phyloP scores from a whole-genome alignment of 2,113 vertebrate genomes.

The Enhydra lutris region DNA sequence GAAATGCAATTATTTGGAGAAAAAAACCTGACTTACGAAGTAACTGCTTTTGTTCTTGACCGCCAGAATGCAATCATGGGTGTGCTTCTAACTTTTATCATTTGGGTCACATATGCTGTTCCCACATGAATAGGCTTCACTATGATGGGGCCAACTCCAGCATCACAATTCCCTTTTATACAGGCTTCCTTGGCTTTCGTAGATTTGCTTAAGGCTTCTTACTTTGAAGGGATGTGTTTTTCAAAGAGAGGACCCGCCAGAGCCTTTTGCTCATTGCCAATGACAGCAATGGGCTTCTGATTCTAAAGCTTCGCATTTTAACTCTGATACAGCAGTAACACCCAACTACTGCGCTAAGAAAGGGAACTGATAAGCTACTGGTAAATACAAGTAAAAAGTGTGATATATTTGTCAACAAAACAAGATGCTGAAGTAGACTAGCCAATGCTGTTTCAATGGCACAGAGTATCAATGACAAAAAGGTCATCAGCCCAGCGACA shows the following conservation, averaged over 20 bases:
- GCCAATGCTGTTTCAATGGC: not conserved
- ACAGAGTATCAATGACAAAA: not conserved
- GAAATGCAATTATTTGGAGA: not conserved
- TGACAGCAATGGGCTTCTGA: not conserved
- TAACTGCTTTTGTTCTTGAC: not conserved
- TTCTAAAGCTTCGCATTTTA: not conserved
- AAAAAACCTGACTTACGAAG: not conserved
- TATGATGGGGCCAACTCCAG: not conserved
- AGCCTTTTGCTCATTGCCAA: not conserved
- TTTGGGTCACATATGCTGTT: not conserved
- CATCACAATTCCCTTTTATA: not conserved
- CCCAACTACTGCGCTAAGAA: not conserved
- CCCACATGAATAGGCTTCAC: not conserved
- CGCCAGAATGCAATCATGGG: not conserved
- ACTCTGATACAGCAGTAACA: not conserved
- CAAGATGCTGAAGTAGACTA: not conserved
- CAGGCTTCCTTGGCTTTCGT: not conserved
- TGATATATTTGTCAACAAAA: not conserved
- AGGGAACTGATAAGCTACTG: not conserved
- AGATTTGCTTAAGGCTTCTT: constrained; percentile 8
- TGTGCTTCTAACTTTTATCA: not conserved
- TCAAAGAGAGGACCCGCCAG: not conserved
- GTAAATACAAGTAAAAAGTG: not conserved
- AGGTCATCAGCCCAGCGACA: not conserved
- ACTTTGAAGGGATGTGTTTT: not conserved